Evolutionary conservation across 2,113 vertebrate genomes (phyloP).

Genomic region (Leptobrachium leishanense): DNA sequence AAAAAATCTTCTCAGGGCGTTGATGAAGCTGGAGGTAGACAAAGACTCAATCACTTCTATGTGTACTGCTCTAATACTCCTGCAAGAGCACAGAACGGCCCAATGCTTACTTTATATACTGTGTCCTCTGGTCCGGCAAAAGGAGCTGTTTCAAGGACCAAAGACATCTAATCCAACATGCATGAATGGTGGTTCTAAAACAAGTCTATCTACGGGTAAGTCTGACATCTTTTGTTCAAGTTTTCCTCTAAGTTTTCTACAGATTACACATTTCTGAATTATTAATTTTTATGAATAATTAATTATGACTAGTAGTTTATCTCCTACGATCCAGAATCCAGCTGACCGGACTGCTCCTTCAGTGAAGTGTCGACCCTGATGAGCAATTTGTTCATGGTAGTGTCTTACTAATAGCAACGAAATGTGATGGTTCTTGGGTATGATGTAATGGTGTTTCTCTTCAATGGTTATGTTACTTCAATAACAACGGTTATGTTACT

Average conservation of each 20-base stretch:
- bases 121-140: neutral
- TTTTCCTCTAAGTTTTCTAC: neutral
- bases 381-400: neutral
- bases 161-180: neutral
- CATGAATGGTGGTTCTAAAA: too few species aligned
- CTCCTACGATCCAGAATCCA: conserved; percentile 47
- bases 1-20: neutral
- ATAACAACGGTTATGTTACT: conserved; percentile 12
- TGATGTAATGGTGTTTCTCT: neutral
- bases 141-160: neutral
- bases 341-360: conserved; percentile 44
- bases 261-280: neutral
- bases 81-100: neutral
- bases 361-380: conserved; percentile 46
- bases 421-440: neutral
- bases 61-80: conserved; percentile 1
- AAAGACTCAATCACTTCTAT: conserved; percentile 2
- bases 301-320: conserved; percentile 24
- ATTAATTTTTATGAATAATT: too few species aligned
- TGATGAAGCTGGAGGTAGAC: neutral
- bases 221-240: too few species aligned
- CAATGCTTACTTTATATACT: neutral
- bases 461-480: too few species aligned
- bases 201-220: too few species aligned
- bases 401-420: neutral